Evolutionary conservation across 2,888 invertebrate species (phyloP).

Genomic region (Aspidiotus destructor): DNA sequence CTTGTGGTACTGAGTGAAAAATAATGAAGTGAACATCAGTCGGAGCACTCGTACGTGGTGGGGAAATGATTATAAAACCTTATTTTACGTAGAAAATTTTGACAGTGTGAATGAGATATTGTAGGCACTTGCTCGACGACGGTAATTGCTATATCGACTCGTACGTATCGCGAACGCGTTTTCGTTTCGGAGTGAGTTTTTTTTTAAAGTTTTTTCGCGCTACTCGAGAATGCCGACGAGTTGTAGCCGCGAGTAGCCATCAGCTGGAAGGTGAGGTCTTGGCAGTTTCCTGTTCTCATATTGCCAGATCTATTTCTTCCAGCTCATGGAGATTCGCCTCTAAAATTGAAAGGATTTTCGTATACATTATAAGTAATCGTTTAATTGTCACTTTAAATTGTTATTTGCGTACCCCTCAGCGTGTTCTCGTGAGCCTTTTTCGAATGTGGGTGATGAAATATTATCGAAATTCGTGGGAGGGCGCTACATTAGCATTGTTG

Average conservation of each 20-base stretch:
- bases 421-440: too few relatives aligned
- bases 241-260: conserved; percentile 7
- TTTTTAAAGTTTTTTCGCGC: background rate
- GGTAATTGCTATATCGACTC: background rate
- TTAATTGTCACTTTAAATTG: too few relatives aligned
- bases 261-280: conserved; percentile 33
- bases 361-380: too few relatives aligned
- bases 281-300: conserved; percentile 37
- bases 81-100: conserved; percentile 22
- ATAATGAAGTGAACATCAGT: conserved; percentile 21
- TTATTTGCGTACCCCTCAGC: too few relatives aligned
- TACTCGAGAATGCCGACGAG: background rate
- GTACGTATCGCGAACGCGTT: conserved; percentile 4
- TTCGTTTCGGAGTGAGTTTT: conserved; percentile 9
- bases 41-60: conserved; percentile 17
- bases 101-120: conserved; percentile 2
- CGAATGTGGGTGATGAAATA: too few relatives aligned
- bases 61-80: conserved; percentile 30
- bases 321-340: conserved; percentile 47
- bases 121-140: background rate
- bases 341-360: too few relatives aligned
- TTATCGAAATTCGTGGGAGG: too few relatives aligned
- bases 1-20: conserved; percentile 17
- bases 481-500: too few relatives aligned
- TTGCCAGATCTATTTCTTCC: conserved; percentile 69